Percentiles rank a stretch among this genome's conserved stretches.
These are phyloP conservation scores for Hypolimnas misippus DNA, from an alignment of 2,888 invertebrate genomes.

Conservation along the genomic window DNA sequence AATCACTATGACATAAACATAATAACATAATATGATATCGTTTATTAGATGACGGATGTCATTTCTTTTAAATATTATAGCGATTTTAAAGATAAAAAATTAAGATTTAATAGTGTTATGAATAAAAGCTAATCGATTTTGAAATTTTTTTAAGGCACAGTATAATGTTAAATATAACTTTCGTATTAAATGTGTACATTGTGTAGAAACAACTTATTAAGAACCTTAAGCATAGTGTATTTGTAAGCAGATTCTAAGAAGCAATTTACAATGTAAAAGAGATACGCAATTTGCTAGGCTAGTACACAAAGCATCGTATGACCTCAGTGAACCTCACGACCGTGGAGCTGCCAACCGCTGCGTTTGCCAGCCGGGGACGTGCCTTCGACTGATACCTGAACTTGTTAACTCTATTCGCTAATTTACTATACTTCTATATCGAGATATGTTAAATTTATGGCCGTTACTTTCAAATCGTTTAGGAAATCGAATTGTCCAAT, in stretches of 20 bases:
- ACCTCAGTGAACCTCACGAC: constrained; percentile 40
- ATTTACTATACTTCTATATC: background rate
- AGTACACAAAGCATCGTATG: constrained; percentile 23
- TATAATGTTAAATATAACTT: too few species aligned
- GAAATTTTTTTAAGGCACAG: too few species aligned
- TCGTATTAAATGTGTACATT: too few species aligned
- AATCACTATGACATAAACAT: too few species aligned
- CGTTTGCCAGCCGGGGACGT: constrained; percentile 35
- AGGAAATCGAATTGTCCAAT: background rate
- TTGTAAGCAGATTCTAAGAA: constrained; percentile 14
- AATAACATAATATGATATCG: background rate
- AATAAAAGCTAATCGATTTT: too few species aligned
- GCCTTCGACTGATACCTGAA: constrained; percentile 18
- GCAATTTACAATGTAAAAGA: constrained; percentile 13
- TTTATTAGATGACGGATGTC: background rate
- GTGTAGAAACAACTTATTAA: background rate
- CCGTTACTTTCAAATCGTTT: background rate
- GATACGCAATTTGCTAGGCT: constrained; percentile 27
- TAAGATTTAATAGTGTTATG: too few species aligned
- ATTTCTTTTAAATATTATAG: background rate
- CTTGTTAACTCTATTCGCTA: constrained; percentile 12
- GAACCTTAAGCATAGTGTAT: background rate
- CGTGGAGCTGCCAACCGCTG: constrained; percentile 32
- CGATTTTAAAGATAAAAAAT: too few species aligned
- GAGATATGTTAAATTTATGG: background rate